Evolutionary conservation across 1,140 invertebrate genomes (phyloP), one percentile per base, ranked within the genome.

Genomic region (Pseudomyrmex sp.): DNA sequence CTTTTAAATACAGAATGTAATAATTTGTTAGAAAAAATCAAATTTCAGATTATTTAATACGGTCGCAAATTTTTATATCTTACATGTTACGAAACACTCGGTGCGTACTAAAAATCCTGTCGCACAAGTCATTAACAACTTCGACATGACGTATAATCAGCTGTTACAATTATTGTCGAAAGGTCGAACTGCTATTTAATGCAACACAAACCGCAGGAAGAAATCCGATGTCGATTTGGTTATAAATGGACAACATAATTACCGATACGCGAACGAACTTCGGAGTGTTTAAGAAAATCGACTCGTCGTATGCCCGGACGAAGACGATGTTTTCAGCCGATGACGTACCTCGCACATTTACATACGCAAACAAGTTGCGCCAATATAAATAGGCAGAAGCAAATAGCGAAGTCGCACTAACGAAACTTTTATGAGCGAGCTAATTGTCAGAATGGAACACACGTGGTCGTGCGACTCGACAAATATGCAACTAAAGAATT

Each of bases 301-400:
- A 80, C 54, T 80, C 46, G 35, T 35, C 20, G 44, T 59, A 70
- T 68, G 59, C 8, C n/a, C 13, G 56, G 5, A 10, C 44, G n/a
- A 74, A 63, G 26, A 2, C 48, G 48, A 76, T 44, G 44, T 56
- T 74, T 75, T 82, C 79, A 63, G 59, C 48, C 72, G 70, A 82
- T 82, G 69, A 75, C 73, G 73, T 63, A 70, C 54, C 23, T 61
- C 1, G 44, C n/a, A 83, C 76, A 86, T 83, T 82, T 82, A 59
- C 68, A 86, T 86, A 72, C 58, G 70, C 69, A 83, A 77, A 83
- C 62, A 85, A 84, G 68, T 74, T 83, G 59, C 66, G 77, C 46
- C 63, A 83, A 65, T 66, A 83, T 44, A 82, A 82, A 82, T 72
- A 85, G 76, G 35, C 54, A 69, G 63, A 69, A 69, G 74, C 66